Evolutionary conservation across 2,888 invertebrate genomes (phyloP).

Genomic region (Drosophila peninsularis): DNA sequence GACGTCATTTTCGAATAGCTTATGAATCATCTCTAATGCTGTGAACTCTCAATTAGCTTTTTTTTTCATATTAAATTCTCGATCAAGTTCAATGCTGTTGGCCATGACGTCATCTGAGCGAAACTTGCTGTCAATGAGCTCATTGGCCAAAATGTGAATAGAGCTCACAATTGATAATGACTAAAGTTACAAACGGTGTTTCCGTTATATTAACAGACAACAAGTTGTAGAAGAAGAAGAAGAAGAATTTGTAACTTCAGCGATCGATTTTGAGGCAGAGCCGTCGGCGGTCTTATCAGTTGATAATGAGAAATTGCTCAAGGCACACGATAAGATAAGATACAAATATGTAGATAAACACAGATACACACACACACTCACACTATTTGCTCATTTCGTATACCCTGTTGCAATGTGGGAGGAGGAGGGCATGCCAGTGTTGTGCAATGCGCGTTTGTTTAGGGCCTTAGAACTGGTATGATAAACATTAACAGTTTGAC

Average conservation of each 20-base stretch:
- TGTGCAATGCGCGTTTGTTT: background rate
- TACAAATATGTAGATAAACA: slow-evolving; percentile 48
- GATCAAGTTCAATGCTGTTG: slow-evolving; percentile 34
- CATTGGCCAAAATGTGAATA: slow-evolving; percentile 17
- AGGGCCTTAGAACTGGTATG: background rate
- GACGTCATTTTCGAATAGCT: slow-evolving; percentile 39
- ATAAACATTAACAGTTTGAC: background rate
- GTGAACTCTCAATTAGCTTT: slow-evolving; percentile 1
- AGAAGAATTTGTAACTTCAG: slow-evolving; percentile 11
- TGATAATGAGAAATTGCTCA: slow-evolving; percentile 65
- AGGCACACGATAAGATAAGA: slow-evolving; percentile 67
- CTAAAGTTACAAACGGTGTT: slow-evolving; percentile 43
- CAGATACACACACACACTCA: slow-evolving; percentile 4
- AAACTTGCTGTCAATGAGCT: slow-evolving; percentile 43
- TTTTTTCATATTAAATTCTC: background rate
- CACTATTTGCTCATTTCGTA: background rate
- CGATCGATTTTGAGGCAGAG: slow-evolving; percentile 31
- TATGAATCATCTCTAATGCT: slow-evolving; percentile 38
- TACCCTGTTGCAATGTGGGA: background rate
- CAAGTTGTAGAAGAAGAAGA: background rate
- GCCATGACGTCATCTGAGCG: slow-evolving; percentile 52
- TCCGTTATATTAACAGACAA: slow-evolving; percentile 47
- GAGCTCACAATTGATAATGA: slow-evolving; percentile 20
- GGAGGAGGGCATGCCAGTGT: background rate
- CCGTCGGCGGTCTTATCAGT: slow-evolving; percentile 42